These are phyloP conservation scores for Orchestes rusci DNA, from an alignment of 2,888 invertebrate species.

Conservation along the genomic window DNA sequence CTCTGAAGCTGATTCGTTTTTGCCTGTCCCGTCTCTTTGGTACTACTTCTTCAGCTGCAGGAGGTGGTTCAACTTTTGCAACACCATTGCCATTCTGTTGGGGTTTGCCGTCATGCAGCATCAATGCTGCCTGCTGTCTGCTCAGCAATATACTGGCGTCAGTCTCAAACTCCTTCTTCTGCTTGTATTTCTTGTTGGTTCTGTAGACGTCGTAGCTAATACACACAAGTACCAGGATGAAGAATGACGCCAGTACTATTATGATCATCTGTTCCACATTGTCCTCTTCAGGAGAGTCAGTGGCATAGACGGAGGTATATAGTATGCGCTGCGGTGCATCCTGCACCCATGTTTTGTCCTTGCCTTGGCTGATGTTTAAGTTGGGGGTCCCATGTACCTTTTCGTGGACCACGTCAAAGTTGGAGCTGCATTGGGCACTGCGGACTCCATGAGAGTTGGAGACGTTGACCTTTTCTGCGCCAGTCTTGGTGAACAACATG, in stretches of 20 bases:
- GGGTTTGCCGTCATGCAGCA: constrained; percentile 52
- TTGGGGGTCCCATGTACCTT: constrained; percentile 50
- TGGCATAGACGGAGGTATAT: constrained; percentile 67
- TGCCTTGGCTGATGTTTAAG: constrained; percentile 58
- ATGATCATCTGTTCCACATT: constrained; percentile 72
- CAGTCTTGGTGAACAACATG: constrained; percentile 82
- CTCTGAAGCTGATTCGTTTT: constrained; percentile 52
- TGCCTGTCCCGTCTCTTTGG: constrained; percentile 38
- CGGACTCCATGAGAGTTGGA: constrained; percentile 79
- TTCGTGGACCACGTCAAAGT: constrained; percentile 60
- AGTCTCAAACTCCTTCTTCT: constrained; percentile 65
- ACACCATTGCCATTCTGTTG: constrained; percentile 26
- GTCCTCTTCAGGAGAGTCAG: constrained; percentile 70
- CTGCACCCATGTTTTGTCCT: constrained; percentile 76
- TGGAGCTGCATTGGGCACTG: constrained; percentile 77
- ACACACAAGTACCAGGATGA: constrained; percentile 61
- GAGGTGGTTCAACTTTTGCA: constrained; percentile 24
- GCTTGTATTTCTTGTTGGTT: constrained; percentile 65
- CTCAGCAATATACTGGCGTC: constrained; percentile 68
- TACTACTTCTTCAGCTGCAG: constrained; percentile 29
- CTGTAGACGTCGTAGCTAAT: constrained; percentile 69
- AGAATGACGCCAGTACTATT: constrained; percentile 67
- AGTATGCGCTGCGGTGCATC: constrained; percentile 72
- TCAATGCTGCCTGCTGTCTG: constrained; percentile 65
- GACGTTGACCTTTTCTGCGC: constrained; percentile 78